Evolutionary conservation across 2,888 invertebrate species (phyloP).

Genomic region (Volucella bombylans): DNA sequence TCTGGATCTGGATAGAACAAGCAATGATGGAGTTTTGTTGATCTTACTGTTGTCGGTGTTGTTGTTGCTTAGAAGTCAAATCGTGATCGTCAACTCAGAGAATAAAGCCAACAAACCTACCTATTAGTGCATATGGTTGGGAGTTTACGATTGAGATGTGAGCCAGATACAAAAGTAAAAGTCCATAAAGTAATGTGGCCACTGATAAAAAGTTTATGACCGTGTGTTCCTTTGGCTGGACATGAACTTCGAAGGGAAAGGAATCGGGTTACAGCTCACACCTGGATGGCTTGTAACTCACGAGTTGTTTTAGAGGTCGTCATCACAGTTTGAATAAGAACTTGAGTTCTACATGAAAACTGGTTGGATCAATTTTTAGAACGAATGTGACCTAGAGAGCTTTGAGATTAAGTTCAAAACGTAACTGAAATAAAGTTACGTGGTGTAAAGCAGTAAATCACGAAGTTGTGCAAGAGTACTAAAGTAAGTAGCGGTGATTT

Average conservation of each 20-base stretch:
- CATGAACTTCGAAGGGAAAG: slow-evolving; percentile 54
- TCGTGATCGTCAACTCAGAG: slow-evolving; percentile 63
- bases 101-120: slow-evolving; percentile 13
- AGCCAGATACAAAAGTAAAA: slow-evolving; percentile 73
- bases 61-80: slow-evolving; percentile 40
- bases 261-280: slow-evolving; percentile 30
- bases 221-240: slow-evolving; percentile 37
- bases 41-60: slow-evolving; percentile 7
- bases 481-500: no score
- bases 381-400: slow-evolving; percentile 17
- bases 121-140: slow-evolving; percentile 28
- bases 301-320: slow-evolving; percentile 35
- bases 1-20: slow-evolving; percentile 41
- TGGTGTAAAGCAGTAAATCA: no score
- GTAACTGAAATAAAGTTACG: no score
- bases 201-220: slow-evolving; percentile 53
- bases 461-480: no score
- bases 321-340: not conserved
- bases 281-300: slow-evolving; percentile 30
- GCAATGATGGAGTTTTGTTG: slow-evolving; percentile 27
- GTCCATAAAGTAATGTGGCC: slow-evolving; percentile 61
- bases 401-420: slow-evolving; percentile 4
- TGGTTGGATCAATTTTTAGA: slow-evolving; percentile 9
- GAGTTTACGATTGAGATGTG: slow-evolving; percentile 70
- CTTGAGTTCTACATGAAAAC: not conserved